Base-by-base conservation (phyloP, 1,140 invertebrate genomes). In the Dufourea novaeangliae region DNA sequence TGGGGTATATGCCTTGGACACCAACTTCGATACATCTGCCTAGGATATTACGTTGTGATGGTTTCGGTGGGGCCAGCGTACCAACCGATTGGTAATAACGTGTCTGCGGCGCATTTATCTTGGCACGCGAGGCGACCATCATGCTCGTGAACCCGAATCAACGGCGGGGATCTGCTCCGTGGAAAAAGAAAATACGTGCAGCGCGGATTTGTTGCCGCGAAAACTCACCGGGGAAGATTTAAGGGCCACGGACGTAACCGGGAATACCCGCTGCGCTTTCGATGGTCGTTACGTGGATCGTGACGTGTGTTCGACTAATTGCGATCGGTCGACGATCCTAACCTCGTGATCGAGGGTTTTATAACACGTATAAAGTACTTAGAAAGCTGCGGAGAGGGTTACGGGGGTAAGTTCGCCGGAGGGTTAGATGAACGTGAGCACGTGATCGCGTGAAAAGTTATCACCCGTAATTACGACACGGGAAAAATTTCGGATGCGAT, bases 41-140 rank as follows among this genome's bases (percentile, higher is more conserved):
- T 75, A 12, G 41, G 12, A 5, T 14, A 17, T 5, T 6, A 75
- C 71, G 71, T 75, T 71, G 72, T 76, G 77, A 80, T 52, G 69
- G 67, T 71, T 72, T 62, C 70, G 63, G 67, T 17, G 54, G 76
- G 66, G 62, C 69, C 34, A 57, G 80, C 64, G 70, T 62, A 67
- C 66, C 62, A 72, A 84, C 81, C 82, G 70, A 84, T 84, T 76
- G 81, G 77, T 73, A 83, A 83, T 84, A 84, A 84, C 78, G 82
- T 84, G 82, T 84, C 81, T 77, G 79, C 78, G 71, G 67, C 29
- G 61, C 61, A 84, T 84, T 80, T 80, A 77, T 84, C 78, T 72
- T 32, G 39, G 46, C 82, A 73, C 78, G 83, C 78, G 64, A 82
- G 66, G 81, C 61, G 76, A 69, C 79, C 72, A 83, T 83, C 75